Conservation (phyloP, 2,113 vertebrate genomes). For the Chrysochloris asiatica region DNA sequence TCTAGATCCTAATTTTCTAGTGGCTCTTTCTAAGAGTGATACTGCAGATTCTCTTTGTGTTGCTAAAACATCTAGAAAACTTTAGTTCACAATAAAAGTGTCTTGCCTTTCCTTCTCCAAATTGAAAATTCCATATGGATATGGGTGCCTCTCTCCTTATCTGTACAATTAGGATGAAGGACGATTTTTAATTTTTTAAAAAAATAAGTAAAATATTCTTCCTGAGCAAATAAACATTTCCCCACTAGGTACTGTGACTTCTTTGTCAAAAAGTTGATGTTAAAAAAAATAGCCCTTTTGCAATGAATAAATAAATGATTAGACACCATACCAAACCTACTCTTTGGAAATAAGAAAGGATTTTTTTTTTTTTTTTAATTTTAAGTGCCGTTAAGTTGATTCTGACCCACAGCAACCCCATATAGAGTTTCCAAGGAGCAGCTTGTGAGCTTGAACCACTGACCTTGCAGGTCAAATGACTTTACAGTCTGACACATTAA, state of each 20-base stretch:
- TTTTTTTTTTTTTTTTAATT: too few relatives aligned
- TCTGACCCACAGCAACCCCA: too few relatives aligned
- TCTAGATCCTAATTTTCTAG: background rate
- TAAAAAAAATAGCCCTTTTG: background rate
- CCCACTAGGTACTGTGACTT: background rate
- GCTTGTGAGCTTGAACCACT: too few relatives aligned
- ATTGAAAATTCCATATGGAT: background rate
- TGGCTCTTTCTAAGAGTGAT: background rate
- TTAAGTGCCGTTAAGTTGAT: too few relatives aligned
- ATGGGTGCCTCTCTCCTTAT: background rate
- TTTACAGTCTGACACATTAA: too few relatives aligned
- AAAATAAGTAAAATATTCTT: slow-evolving; percentile 35
- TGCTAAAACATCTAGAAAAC: slow-evolving; percentile 18
- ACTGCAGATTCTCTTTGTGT: background rate
- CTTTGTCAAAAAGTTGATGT: background rate
- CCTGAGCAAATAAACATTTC: background rate
- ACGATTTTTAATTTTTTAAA: background rate
- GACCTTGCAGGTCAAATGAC: too few relatives aligned
- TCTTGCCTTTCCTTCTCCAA: background rate
- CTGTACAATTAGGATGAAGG: background rate
- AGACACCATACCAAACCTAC: background rate
- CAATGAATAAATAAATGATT: background rate
- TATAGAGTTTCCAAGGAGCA: too few relatives aligned
- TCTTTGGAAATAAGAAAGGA: background rate
- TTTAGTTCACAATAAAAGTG: slow-evolving; percentile 16